Evolutionary conservation across 2,113 vertebrate genomes (phyloP).

Genomic region (Rutilus rutilus): DNA sequence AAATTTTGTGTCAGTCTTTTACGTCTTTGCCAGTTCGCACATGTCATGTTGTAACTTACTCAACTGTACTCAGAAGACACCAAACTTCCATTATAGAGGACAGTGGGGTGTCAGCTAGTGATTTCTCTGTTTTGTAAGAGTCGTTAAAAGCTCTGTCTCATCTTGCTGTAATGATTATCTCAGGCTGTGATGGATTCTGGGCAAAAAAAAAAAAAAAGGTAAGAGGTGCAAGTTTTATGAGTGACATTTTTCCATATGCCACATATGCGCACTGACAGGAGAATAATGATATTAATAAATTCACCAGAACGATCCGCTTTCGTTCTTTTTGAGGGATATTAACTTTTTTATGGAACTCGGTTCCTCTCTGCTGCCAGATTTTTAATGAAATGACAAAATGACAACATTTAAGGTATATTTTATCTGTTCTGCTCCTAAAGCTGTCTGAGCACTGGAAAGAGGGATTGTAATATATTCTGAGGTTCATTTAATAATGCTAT

Average conservation of each 20-base stretch:
- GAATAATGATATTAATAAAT: conserved; percentile 59
- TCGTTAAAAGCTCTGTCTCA: conserved; percentile 21
- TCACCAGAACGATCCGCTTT: conserved; percentile 49
- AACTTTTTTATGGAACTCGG: conserved; percentile 45
- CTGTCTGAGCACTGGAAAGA: conserved; percentile 43
- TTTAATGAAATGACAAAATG: conserved; percentile 65
- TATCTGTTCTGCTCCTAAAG: conserved; percentile 42
- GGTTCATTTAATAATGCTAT: conserved; percentile 62
- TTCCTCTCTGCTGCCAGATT: conserved; percentile 59
- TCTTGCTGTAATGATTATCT: conserved; percentile 41
- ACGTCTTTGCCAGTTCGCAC: conserved; percentile 17
- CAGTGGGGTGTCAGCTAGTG: conserved; percentile 11
- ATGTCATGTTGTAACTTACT: conserved; percentile 39
- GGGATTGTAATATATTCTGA: conserved; percentile 68
- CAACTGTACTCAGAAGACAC: conserved; percentile 18
- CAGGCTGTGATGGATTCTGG: conserved; percentile 39
- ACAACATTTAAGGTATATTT: conserved; percentile 58
- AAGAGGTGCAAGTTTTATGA: conserved; percentile 42
- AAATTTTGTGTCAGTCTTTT: conserved; percentile 42
- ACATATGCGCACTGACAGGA: conserved; percentile 44
- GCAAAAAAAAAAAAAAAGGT: not conserved
- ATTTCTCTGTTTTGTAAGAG: conserved; percentile 26
- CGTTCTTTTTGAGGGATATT: conserved; percentile 49
- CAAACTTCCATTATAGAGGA: not conserved
- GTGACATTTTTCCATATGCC: conserved; percentile 48